Evolutionary conservation across 2,113 vertebrate species (phyloP).

Genomic region (Megaceryle maxima): DNA sequence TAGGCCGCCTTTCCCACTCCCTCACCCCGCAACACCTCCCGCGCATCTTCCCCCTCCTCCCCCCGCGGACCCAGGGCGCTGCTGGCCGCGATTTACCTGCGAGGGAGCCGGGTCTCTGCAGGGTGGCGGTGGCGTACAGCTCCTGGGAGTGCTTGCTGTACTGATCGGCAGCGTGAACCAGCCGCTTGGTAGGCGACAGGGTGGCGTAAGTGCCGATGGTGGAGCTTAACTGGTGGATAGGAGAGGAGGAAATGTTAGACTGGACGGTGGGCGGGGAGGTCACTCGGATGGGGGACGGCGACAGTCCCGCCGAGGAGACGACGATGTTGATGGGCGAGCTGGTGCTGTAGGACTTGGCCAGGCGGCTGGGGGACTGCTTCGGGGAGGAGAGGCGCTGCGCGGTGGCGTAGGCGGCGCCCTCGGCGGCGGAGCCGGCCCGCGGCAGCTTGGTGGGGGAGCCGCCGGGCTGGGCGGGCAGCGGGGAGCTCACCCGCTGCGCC

Average conservation of each 20-base stretch:
- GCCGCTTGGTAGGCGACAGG: constrained; percentile 93
- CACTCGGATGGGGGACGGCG: constrained; percentile 86
- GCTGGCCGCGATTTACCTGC: constrained; percentile 81
- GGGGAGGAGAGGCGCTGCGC: constrained; percentile 89
- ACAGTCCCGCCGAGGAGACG: constrained; percentile 82
- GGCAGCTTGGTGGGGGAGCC: constrained; percentile 92
- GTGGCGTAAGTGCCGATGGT: constrained; percentile 96
- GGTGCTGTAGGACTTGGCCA: constrained; percentile 97
- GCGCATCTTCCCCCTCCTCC: neutral
- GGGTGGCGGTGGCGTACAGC: constrained; percentile 92
- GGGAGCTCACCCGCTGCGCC: constrained; percentile 89
- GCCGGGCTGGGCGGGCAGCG: constrained; percentile 83
- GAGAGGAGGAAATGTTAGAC: constrained; percentile 84
- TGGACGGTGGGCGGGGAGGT: constrained; percentile 86
- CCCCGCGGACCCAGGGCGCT: neutral
- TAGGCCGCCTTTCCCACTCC: neutral
- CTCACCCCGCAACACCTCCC: neutral
- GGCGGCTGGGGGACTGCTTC: constrained; percentile 90
- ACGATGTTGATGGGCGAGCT: constrained; percentile 95
- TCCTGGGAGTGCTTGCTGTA: constrained; percentile 95
- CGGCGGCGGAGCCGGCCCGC: constrained; percentile 86
- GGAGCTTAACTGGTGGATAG: constrained; percentile 93
- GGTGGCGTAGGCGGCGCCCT: constrained; percentile 83
- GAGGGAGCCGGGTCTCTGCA: constrained; percentile 94
- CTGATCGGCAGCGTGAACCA: constrained; percentile 92